A percentile compares a stretch with the other conserved stretches of the same genome.
Conservation (phyloP, 2,888 invertebrate genomes). For the Macrostomum cliftonense region DNA sequence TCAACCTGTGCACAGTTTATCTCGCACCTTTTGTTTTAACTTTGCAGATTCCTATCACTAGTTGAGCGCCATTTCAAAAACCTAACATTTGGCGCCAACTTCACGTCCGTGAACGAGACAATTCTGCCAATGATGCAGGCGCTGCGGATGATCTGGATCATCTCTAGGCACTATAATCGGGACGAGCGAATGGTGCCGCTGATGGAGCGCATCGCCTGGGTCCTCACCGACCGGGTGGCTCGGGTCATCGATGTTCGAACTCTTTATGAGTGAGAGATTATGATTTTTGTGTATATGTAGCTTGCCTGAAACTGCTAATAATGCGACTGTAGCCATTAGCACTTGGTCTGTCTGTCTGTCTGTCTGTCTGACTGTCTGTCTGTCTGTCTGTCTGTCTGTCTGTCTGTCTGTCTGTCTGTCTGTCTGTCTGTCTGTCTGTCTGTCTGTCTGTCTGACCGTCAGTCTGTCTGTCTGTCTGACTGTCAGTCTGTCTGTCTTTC, state of each 20-base stretch:
- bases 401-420: background rate
- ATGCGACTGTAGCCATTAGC: too few relatives aligned
- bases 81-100: slow-evolving; percentile 23
- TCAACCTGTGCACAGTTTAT: too few relatives aligned
- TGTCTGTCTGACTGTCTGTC: too few relatives aligned
- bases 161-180: slow-evolving; percentile 61
- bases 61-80: slow-evolving; percentile 51
- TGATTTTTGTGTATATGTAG: background rate
- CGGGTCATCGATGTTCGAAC: slow-evolving; percentile 50
- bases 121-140: slow-evolving; percentile 63
- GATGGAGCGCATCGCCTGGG: slow-evolving; percentile 61
- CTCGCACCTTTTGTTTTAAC: too few relatives aligned
- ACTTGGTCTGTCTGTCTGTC: background rate
- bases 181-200: slow-evolving; percentile 70
- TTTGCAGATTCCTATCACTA: slow-evolving; percentile 52
- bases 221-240: slow-evolving; percentile 57
- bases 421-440: background rate
- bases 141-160: slow-evolving; percentile 70
- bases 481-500: too few relatives aligned
- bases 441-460: too few relatives aligned
- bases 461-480: too few relatives aligned
- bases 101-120: slow-evolving; percentile 49
- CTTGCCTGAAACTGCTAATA: too few relatives aligned
- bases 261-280: slow-evolving; percentile 53
- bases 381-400: background rate